These are phyloP conservation scores for Tolypeutes matacus DNA, from an alignment of 2,797 vertebrate species.

Conservation along the genomic window DNA sequence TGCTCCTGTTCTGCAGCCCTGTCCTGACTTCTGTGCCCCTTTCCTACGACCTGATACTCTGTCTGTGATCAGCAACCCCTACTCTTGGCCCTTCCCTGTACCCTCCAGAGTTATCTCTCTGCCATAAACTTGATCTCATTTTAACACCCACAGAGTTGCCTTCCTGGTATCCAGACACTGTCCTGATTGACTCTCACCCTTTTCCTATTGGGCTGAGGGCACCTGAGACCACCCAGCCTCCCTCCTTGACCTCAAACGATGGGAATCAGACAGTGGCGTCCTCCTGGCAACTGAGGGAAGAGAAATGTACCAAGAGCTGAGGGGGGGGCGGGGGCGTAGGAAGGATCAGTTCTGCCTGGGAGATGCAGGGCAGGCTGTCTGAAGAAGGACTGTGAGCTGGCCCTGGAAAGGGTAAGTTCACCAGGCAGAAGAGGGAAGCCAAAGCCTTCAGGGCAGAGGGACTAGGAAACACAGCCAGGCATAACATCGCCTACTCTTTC, in stretches of 20 bases:
- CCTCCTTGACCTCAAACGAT: background rate
- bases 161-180: background rate
- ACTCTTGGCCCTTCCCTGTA: background rate
- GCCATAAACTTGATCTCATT: background rate
- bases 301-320: background rate
- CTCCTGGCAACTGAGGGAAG: background rate
- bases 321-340: background rate
- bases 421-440: background rate
- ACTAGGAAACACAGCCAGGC: background rate
- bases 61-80: background rate
- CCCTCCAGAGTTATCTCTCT: background rate
- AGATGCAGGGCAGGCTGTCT: background rate
- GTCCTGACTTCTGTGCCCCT: background rate
- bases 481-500: rapidly evolving
- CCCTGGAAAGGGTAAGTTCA: no score
- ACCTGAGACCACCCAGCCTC: background rate
- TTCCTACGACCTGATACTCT: background rate
- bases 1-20: background rate
- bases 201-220: background rate
- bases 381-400: background rate
- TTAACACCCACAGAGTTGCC: background rate
- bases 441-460: background rate
- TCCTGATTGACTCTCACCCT: background rate
- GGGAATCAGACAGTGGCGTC: background rate
- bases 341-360: background rate